A percentile compares a stretch with the other conserved stretches of the same genome.
phyloP scores from a whole-genome alignment of 2,888 invertebrate genomes.

The Watsonalla cultraria region DNA sequence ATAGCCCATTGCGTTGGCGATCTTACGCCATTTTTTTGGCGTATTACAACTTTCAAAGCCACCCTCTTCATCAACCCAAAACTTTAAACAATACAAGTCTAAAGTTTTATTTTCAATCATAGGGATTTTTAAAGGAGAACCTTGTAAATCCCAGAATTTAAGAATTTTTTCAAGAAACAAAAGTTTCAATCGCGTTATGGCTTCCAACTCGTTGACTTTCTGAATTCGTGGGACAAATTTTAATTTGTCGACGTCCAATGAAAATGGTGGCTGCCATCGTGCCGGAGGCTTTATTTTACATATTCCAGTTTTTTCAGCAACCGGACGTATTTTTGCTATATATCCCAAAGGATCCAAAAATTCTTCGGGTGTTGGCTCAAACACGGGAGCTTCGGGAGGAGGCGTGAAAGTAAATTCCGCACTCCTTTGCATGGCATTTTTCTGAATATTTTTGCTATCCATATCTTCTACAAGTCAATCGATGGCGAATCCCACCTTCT shows the following conservation, averaged over 20 bases:
- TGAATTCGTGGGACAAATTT: conserved; percentile 76
- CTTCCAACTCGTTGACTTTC: conserved; percentile 79
- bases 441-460: conserved; percentile 73
- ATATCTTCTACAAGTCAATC: conserved; percentile 29
- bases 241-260: conserved; percentile 83
- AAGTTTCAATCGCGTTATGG: conserved; percentile 84
- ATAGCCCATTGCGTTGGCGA: conserved; percentile 81
- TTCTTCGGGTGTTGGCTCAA: conserved; percentile 84
- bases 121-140: conserved; percentile 81
- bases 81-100: conserved; percentile 83
- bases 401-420: conserved; percentile 73
- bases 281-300: conserved; percentile 87
- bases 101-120: conserved; percentile 84
- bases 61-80: conserved; percentile 78
- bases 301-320: conserved; percentile 85
- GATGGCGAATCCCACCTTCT: conserved; percentile 7
- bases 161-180: conserved; percentile 86
- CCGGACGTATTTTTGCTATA: conserved; percentile 84
- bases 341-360: conserved; percentile 86
- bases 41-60: conserved; percentile 79
- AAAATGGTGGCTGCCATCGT: conserved; percentile 89
- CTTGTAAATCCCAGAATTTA: conserved; percentile 87
- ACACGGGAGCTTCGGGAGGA: conserved; percentile 83
- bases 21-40: conserved; percentile 83
- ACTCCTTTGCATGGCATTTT: conserved; percentile 75